phyloP scores from a whole-genome alignment of 2,113 vertebrate species.

The Cavia porcellus region DNA sequence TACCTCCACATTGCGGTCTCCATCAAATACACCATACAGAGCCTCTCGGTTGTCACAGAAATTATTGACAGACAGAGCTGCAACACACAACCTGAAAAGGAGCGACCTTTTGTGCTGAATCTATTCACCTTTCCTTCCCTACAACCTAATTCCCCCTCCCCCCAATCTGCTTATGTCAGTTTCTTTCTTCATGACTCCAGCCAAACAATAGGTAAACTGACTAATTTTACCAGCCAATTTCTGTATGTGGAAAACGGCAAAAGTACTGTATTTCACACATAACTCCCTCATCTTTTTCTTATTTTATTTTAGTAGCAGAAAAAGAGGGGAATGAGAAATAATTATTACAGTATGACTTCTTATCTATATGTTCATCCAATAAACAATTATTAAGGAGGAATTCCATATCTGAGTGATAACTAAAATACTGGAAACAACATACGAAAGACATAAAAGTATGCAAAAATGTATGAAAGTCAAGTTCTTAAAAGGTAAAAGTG shows the following conservation, averaged over 20 bases:
- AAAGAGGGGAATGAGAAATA: not conserved
- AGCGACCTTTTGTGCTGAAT: not conserved
- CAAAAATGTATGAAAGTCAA: not conserved
- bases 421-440: not conserved
- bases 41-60: conserved; percentile 97
- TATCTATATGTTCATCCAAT: not conserved
- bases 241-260: not conserved
- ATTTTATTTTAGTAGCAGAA: not conserved
- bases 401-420: not conserved
- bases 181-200: not conserved
- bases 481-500: not conserved
- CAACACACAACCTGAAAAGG: conserved; percentile 94
- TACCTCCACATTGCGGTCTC: conserved; percentile 97
- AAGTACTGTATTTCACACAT: not conserved
- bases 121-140: not conserved
- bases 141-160: rapidly evolving
- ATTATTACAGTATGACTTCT: not conserved
- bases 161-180: not conserved
- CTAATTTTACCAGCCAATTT: not conserved
- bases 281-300: not conserved
- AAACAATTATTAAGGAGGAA: not conserved
- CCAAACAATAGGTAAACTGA: not conserved
- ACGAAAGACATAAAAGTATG: not conserved
- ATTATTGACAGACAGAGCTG: conserved; percentile 95
- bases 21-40: conserved; percentile 98